Percentiles rank a stretch among this genome's conserved stretches.
Evolutionary conservation across 2,113 vertebrate genomes (phyloP).

Genomic region (Sterna hirundo): DNA sequence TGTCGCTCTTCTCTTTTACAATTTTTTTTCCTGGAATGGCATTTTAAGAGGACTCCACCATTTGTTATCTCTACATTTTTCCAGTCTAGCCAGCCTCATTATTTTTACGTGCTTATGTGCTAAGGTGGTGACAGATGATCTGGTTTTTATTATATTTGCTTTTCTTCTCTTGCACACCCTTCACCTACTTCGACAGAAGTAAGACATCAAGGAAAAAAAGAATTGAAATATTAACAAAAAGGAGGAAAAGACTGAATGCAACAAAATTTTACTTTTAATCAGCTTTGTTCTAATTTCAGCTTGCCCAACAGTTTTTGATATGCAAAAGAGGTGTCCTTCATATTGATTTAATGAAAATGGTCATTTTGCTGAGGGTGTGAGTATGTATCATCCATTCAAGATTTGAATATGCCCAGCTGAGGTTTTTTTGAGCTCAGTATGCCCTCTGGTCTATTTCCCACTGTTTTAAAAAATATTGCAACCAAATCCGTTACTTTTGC

Average conservation of each 20-base stretch:
- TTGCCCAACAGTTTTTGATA: slow-evolving; percentile 8
- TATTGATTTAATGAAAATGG: slow-evolving; percentile 52
- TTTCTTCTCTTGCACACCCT: neutral
- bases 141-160: neutral
- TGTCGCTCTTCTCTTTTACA: neutral
- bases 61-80: neutral
- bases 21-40: neutral
- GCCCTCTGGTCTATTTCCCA: neutral
- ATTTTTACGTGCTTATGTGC: neutral
- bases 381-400: neutral
- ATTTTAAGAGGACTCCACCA: neutral
- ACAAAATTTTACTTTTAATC: slow-evolving; percentile 2
- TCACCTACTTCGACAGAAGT: neutral
- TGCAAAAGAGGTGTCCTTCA: slow-evolving; percentile 15
- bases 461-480: neutral
- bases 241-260: neutral
- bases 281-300: slow-evolving; percentile 35
- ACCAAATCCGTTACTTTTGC: neutral
- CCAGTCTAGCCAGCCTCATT: neutral
- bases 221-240: neutral
- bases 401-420: neutral
- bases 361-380: slow-evolving; percentile 55
- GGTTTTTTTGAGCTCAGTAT: neutral
- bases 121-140: neutral
- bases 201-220: neutral